These are phyloP conservation scores for Spondyliosoma cantharus DNA, from an alignment of 2,797 vertebrate species.

Conservation along the genomic window DNA sequence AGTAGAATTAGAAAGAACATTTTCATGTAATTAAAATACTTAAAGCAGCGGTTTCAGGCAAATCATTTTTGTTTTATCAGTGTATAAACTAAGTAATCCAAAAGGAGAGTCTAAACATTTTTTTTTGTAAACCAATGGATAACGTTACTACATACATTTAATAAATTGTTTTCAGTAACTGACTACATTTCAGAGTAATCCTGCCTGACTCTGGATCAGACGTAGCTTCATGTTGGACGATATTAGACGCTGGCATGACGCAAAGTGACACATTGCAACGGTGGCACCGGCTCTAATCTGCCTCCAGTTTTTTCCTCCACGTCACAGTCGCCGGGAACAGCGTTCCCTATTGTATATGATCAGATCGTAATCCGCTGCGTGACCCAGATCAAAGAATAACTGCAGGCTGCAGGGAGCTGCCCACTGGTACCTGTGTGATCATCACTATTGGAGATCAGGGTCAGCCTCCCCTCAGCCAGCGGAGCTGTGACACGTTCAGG, in stretches of 20 bases:
- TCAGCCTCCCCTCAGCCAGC: constrained; percentile 56
- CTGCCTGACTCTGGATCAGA: background rate
- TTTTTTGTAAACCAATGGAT: too few relatives aligned
- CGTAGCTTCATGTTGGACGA: background rate
- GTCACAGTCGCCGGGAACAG: constrained; percentile 37
- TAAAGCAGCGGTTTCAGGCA: too few relatives aligned
- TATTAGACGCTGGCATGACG: background rate
- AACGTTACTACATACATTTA: too few relatives aligned
- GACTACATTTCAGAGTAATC: too few relatives aligned
- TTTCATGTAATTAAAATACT: too few relatives aligned
- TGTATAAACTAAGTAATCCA: too few relatives aligned
- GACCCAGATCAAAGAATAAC: constrained; percentile 62
- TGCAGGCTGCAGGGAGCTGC: constrained; percentile 7
- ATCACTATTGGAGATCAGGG: constrained; percentile 54
- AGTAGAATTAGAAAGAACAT: too few relatives aligned
- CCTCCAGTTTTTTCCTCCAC: constrained; percentile 28
- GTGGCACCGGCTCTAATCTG: constrained; percentile 45
- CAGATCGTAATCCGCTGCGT: constrained; percentile 55
- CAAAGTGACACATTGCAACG: background rate
- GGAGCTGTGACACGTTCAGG: background rate
- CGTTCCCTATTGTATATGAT: constrained; percentile 13
- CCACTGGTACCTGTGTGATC: constrained; percentile 27
- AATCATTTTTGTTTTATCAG: too few relatives aligned
- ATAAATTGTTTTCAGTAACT: too few relatives aligned
- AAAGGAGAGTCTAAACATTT: too few relatives aligned